phyloP scores from a whole-genome alignment of 2,888 invertebrate genomes.

The Caenorhabditis afra region DNA sequence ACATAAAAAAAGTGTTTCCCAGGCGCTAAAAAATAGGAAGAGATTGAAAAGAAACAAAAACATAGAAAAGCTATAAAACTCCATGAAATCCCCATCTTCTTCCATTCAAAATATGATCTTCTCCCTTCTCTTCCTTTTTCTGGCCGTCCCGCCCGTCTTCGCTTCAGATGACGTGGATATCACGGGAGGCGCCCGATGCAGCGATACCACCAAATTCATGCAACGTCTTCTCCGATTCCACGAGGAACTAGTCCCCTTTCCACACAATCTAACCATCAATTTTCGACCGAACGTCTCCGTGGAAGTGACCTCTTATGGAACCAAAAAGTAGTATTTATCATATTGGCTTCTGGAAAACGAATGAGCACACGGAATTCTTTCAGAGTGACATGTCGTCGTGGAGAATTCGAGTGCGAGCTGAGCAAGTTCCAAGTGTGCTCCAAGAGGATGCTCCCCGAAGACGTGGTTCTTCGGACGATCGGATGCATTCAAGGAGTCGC shows the following conservation, averaged over 20 bases:
- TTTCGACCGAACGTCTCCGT: not conserved
- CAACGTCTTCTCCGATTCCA: not conserved
- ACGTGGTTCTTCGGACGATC: not conserved
- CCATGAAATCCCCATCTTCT: not conserved
- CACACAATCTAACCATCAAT: not conserved
- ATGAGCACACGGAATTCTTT: no score
- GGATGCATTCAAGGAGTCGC: not conserved
- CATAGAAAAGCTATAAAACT: not conserved
- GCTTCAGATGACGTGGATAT: not conserved
- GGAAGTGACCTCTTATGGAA: not conserved
- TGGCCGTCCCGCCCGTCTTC: not conserved
- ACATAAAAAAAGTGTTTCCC: no score
- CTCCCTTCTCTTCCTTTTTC: not conserved
- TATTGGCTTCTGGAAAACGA: no score
- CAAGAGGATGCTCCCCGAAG: not conserved
- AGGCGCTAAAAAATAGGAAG: not conserved
- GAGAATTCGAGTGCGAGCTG: constrained; percentile 4
- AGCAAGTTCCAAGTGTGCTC: not conserved
- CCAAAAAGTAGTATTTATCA: not conserved
- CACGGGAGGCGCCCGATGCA: not conserved
- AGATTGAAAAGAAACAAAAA: not conserved
- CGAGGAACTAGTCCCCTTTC: not conserved
- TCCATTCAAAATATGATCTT: not conserved
- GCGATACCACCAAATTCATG: not conserved
- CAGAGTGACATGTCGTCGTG: not conserved